Evolutionary conservation across 2,113 vertebrate genomes (phyloP).

Genomic region (Brachionichthys hirsutus): DNA sequence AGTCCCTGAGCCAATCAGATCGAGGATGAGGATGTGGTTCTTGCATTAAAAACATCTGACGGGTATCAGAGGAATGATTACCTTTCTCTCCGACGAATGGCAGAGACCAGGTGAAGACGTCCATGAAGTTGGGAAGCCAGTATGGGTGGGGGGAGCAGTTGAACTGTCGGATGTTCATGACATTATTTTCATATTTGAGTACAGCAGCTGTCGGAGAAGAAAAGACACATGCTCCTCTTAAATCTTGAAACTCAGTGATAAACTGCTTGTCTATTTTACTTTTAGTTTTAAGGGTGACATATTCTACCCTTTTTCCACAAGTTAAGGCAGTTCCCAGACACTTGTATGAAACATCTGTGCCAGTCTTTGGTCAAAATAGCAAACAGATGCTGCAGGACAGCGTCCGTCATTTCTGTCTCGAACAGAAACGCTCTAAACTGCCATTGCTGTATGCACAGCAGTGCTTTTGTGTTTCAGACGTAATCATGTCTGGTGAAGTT

Average conservation of each 20-base stretch:
- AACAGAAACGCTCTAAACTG: too few species aligned
- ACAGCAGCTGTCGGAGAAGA: conserved; percentile 75
- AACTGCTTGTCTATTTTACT: too few species aligned
- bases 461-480: too few species aligned
- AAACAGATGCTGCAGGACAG: too few species aligned
- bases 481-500: too few species aligned
- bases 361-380: too few species aligned
- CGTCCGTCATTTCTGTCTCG: too few species aligned
- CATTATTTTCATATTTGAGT: conserved; percentile 85
- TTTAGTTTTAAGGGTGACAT: too few species aligned
- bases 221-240: not conserved
- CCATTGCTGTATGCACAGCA: too few species aligned
- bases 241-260: not conserved
- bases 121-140: conserved; percentile 87
- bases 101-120: conserved; percentile 86
- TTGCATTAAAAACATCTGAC: not conserved
- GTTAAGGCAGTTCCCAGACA: too few species aligned
- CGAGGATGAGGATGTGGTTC: not conserved
- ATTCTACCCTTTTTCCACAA: too few species aligned
- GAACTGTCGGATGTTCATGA: conserved; percentile 86
- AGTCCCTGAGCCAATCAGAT: not conserved
- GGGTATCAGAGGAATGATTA: conserved; percentile 16
- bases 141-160: conserved; percentile 85
- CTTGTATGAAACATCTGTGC: too few species aligned
- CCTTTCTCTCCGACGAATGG: conserved; percentile 85